Evolutionary conservation across 2,888 invertebrate genomes (phyloP).

Genomic region (Gonocerus acuteangulatus): DNA sequence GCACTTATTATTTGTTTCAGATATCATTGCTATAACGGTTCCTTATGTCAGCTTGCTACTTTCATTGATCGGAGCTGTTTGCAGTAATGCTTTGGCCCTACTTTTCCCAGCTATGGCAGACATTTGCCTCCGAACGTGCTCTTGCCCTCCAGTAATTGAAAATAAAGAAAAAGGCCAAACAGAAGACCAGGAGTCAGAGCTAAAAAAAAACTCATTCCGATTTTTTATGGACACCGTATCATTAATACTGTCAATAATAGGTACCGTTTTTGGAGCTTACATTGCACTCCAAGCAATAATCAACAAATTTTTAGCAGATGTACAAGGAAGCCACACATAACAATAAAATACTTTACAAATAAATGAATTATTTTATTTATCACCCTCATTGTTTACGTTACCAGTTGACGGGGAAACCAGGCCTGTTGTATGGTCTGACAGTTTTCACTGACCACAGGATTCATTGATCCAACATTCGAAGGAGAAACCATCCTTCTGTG

Average conservation of each 20-base stretch:
- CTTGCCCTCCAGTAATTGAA: too few species aligned
- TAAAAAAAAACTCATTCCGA: background rate
- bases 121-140: conserved; percentile 50
- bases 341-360: too few species aligned
- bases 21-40: conserved; percentile 74
- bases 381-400: too few species aligned
- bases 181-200: background rate
- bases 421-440: too few species aligned
- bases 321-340: too few species aligned
- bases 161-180: background rate
- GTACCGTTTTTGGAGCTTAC: background rate
- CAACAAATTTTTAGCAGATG: background rate
- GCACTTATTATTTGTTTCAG: conserved; percentile 58
- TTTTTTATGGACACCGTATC: background rate
- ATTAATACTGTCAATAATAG: background rate
- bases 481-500: too few species aligned
- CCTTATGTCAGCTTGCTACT: conserved; percentile 82
- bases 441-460: too few species aligned
- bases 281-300: background rate
- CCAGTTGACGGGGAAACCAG: too few species aligned
- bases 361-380: too few species aligned
- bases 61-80: conserved; percentile 83
- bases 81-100: conserved; percentile 77
- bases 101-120: conserved; percentile 84
- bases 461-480: too few species aligned